phyloP scores from a whole-genome alignment of 2,113 vertebrate genomes.

The Eira barbara region DNA sequence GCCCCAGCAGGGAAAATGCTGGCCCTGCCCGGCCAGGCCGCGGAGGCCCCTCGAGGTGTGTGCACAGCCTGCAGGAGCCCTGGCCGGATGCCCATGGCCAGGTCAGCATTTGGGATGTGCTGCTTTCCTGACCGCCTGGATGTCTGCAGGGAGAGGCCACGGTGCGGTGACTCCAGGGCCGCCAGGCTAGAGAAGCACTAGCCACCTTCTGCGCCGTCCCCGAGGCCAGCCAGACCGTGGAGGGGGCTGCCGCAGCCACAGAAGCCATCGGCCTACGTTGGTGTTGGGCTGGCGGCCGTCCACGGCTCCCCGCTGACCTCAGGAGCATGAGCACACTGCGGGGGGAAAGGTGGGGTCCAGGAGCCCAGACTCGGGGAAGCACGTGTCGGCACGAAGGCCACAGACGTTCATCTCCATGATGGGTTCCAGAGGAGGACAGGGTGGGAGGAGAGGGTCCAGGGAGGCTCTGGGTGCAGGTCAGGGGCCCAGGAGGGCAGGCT shows the following conservation, averaged over 20 bases:
- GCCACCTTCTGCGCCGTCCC: rapidly evolving
- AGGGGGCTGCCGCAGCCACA: not conserved
- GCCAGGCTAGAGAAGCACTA: not conserved
- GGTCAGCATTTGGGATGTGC: not conserved
- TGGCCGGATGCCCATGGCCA: rapidly evolving
- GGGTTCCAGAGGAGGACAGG: not conserved
- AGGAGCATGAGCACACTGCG: no score
- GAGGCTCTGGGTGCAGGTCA: not conserved
- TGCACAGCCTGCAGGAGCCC: not conserved
- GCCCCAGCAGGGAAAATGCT: not conserved
- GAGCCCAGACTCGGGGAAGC: not conserved
- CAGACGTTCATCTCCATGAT: not conserved
- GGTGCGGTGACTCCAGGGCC: not conserved
- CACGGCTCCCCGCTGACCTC: not conserved
- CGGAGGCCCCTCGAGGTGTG: not conserved
- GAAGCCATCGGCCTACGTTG: no score
- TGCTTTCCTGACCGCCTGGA: not conserved
- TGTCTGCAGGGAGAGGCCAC: not conserved
- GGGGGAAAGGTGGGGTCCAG: not conserved
- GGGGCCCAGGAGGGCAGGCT: not conserved
- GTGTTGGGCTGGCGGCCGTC: no score
- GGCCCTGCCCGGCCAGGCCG: not conserved
- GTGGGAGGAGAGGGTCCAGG: not conserved
- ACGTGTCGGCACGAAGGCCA: not conserved
- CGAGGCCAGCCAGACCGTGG: rapidly evolving